Conservation (phyloP, 2,888 invertebrate genomes). For the Amorpha juglandis region DNA sequence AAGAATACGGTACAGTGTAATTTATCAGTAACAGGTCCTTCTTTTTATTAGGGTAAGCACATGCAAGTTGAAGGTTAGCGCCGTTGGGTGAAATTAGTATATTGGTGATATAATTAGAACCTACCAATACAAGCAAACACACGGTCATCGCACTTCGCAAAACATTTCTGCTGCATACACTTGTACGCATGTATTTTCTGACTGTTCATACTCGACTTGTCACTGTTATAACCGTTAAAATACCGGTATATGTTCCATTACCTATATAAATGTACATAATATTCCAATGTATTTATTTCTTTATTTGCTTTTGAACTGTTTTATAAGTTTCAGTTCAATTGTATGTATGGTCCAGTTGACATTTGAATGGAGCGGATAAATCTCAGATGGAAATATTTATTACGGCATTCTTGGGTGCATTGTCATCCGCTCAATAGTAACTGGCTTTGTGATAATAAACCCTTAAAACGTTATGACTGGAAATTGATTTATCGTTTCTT, state of each 20-base stretch:
- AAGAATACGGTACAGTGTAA: too few species aligned
- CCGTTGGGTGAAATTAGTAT: conserved; percentile 26
- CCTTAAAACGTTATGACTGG: background rate
- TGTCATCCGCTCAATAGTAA: conserved; percentile 29
- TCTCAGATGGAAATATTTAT: conserved; percentile 30
- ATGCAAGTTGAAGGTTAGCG: conserved; percentile 24
- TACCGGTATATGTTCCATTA: background rate
- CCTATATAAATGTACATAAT: background rate
- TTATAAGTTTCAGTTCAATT: conserved; percentile 31
- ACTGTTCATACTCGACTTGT: conserved; percentile 39
- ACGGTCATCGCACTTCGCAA: conserved; percentile 68
- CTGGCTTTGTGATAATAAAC: conserved; percentile 5
- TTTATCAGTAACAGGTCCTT: background rate
- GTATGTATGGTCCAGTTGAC: conserved; percentile 30
- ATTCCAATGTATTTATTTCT: conserved; percentile 21
- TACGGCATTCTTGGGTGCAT: conserved; percentile 16
- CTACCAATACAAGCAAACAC: conserved; percentile 49
- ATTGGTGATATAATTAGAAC: conserved; percentile 65
- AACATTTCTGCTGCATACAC: conserved; percentile 45
- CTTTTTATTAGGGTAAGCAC: background rate
- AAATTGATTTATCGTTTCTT: background rate
- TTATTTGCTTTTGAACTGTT: conserved; percentile 28
- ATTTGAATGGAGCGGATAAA: conserved; percentile 34
- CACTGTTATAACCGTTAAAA: conserved; percentile 32
- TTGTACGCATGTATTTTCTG: conserved; percentile 27